Percentiles rank a stretch among this genome's conserved stretches.
phyloP scores from a whole-genome alignment of 2,888 invertebrate species.

The Nebria salina region DNA sequence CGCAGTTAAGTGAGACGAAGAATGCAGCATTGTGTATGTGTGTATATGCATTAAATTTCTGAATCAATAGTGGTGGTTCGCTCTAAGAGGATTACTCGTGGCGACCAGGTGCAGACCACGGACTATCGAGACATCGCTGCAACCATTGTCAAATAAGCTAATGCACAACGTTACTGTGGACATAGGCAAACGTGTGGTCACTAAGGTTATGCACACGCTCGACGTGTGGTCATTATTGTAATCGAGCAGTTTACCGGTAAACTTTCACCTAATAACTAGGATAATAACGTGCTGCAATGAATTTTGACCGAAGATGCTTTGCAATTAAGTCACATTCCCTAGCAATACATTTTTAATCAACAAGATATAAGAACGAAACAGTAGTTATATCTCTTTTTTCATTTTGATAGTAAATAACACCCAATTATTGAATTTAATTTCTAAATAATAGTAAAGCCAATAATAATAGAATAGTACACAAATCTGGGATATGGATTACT shows the following conservation, averaged over 20 bases:
- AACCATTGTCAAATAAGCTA: neutral
- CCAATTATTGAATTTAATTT: no score
- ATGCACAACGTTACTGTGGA: neutral
- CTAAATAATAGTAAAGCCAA: no score
- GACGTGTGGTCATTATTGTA: neutral
- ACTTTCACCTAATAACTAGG: neutral
- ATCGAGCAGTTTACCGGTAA: neutral
- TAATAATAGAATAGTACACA: no score
- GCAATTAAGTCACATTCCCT: neutral
- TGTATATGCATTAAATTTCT: neutral
- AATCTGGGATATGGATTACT: no score
- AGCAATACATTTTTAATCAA: neutral
- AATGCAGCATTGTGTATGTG: neutral
- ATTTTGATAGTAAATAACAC: no score
- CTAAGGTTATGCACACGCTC: neutral
- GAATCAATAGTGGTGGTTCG: conserved; percentile 10
- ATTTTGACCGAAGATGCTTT: neutral
- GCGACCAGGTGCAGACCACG: conserved; percentile 13
- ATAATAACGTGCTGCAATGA: neutral
- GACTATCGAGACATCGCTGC: conserved; percentile 2
- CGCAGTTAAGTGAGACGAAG: neutral
- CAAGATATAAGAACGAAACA: no score
- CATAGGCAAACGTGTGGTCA: neutral
- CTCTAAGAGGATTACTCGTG: conserved; percentile 14
- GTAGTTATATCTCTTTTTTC: no score